These are phyloP conservation scores for Folsomia manolachei DNA, from an alignment of 2,888 invertebrate species.

Conservation along the genomic window DNA sequence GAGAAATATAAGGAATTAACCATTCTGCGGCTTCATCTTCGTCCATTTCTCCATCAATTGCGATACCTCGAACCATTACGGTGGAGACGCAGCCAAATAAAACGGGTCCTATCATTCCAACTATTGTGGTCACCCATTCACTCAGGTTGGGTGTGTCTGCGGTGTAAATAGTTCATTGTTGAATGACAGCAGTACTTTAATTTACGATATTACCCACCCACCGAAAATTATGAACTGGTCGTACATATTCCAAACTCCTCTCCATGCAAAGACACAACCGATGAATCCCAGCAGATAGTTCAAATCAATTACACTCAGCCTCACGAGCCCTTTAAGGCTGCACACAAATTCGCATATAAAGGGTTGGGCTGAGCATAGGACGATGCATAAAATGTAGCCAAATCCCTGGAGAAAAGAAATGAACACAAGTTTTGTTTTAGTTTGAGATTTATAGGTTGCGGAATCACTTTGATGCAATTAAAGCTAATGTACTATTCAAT, in stretches of 20 bases:
- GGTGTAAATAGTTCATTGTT: neutral
- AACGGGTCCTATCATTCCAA: slow-evolving; percentile 70
- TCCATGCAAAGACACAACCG: slow-evolving; percentile 52
- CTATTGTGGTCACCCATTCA: slow-evolving; percentile 75
- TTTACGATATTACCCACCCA: slow-evolving; percentile 14
- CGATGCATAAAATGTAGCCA: slow-evolving; percentile 70
- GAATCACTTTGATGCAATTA: neutral
- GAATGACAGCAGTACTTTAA: slow-evolving; percentile 7
- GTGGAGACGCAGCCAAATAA: slow-evolving; percentile 83
- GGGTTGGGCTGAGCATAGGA: slow-evolving; percentile 73
- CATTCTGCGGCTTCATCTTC: slow-evolving; percentile 68
- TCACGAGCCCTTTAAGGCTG: slow-evolving; percentile 64
- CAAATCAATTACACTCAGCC: slow-evolving; percentile 70
- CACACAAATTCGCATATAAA: slow-evolving; percentile 69
- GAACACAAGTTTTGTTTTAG: neutral
- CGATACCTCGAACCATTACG: slow-evolving; percentile 79
- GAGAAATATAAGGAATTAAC: slow-evolving; percentile 42
- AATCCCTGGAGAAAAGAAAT: slow-evolving; percentile 59
- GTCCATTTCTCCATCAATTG: slow-evolving; percentile 80
- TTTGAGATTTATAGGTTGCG: neutral
- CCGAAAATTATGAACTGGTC: slow-evolving; percentile 30
- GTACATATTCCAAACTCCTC: slow-evolving; percentile 51
- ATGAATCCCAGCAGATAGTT: slow-evolving; percentile 64
- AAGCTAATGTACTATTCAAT: neutral
- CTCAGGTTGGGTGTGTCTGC: slow-evolving; percentile 70